Base-by-base conservation (phyloP, 2,113 vertebrate genomes). In the Oryzias woworae region DNA sequence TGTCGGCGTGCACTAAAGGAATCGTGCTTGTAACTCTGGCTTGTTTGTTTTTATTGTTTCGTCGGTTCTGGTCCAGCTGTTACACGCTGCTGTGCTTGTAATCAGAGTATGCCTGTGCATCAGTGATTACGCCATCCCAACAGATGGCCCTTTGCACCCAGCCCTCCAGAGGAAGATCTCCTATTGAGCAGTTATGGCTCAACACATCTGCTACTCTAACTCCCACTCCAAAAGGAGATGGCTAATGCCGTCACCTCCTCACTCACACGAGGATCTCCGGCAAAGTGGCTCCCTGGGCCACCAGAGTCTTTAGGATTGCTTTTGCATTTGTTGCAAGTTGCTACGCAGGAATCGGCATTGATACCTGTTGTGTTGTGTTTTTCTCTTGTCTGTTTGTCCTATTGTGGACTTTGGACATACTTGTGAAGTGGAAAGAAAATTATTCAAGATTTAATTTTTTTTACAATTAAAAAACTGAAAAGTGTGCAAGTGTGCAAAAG, bases 181-280 rank as follows among this genome's bases (percentile, higher is more conserved):
- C 58, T 82, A 56, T 56, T 75, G 53, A 47, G 77, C 66, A 53
- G 82, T 67, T 79, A 72, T 74, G 67, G 2, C 69, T 24, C 71
- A 46, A 51, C 81, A 82, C 79, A 82, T 84, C 78, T 85, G 78
- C 73, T 36, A 18, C 74, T 78, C 52, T 73, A 66, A 69, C 68
- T 71, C 67, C 23, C 6, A 1, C 54, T 52, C 20, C 47, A 73
- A 54, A 75, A 58, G 71, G 68, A 52, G 62, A 0, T 41, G 15
- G 1, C 67, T 5, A 42, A 56, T 41, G 16, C 46, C 3, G 31
- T 54, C 60, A 17, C 56, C 52, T 50, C 61, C 31, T 61, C 51
- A 14, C 48, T 55, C 5, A 1, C 48, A 23, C 1, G 22, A 48
- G 17, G 72, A 52, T 47, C 48, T 56, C 54, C 41, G 0, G 3